phyloP scores from a whole-genome alignment of 1,140 invertebrate species.

The Psix sp. region DNA sequence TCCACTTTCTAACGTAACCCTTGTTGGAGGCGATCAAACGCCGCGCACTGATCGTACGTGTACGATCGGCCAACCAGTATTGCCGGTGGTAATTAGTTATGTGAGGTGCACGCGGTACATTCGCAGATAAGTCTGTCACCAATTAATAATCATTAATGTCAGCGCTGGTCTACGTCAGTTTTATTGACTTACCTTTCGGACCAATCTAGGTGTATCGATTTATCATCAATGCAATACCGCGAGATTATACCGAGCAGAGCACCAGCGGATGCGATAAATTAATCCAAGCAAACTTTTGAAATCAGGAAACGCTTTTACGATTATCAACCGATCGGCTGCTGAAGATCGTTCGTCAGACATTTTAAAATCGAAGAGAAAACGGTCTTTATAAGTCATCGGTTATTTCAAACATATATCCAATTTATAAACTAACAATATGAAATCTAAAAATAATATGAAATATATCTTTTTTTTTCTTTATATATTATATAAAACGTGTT shows the following conservation, averaged over 20 bases:
- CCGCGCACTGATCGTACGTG: constrained; percentile 11
- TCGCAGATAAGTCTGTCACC: constrained; percentile 57
- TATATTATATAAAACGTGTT: too few species aligned
- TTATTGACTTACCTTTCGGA: constrained; percentile 46
- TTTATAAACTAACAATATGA: too few species aligned
- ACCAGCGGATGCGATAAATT: constrained; percentile 18
- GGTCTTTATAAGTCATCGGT: too few species aligned
- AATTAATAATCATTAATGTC: constrained; percentile 61
- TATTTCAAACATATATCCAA: too few species aligned
- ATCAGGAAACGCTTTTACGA: constrained; percentile 44
- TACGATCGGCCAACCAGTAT: constrained; percentile 17
- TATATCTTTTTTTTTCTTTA: too few species aligned
- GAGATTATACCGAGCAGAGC: constrained; percentile 11
- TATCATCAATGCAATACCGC: constrained; percentile 27
- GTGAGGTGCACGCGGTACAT: constrained; percentile 40
- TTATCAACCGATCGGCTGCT: constrained; percentile 8
- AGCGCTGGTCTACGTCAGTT: constrained; percentile 48
- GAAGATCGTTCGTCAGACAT: constrained; percentile 6
- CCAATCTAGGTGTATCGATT: constrained; percentile 37
- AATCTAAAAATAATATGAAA: too few species aligned
- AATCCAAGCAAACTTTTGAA: constrained; percentile 20
- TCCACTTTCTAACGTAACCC: constrained; percentile 52
- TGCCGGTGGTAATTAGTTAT: constrained; percentile 50
- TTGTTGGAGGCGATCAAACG: constrained; percentile 47
- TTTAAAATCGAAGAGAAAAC: too few species aligned